Conservation (phyloP, 2,797 vertebrate species). For the Gephyroberyx darwinii region DNA sequence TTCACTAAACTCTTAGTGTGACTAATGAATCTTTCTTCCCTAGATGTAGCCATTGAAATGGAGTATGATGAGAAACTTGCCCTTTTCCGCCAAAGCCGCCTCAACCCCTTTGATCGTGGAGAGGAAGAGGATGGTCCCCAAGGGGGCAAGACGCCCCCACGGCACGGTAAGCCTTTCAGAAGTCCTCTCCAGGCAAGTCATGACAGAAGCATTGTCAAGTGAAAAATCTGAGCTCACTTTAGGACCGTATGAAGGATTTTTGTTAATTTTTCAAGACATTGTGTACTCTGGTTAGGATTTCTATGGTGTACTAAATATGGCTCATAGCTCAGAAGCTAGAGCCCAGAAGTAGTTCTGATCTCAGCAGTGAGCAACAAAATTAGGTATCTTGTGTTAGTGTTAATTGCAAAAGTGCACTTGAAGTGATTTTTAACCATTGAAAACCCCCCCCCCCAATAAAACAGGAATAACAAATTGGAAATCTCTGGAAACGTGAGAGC, state of each 20-base stretch:
- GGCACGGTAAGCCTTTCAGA: slow-evolving; percentile 77
- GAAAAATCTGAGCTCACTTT: neutral
- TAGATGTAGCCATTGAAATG: slow-evolving; percentile 87
- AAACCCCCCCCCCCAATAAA: no score
- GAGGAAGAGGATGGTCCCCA: slow-evolving; percentile 77
- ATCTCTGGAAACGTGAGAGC: no score
- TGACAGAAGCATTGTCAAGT: neutral
- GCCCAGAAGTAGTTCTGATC: neutral
- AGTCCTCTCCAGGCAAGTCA: neutral
- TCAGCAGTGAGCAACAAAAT: neutral
- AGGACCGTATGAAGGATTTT: neutral
- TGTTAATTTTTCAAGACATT: neutral
- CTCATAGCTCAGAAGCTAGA: neutral
- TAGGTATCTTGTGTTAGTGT: neutral
- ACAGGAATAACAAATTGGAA: no score
- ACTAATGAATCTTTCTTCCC: slow-evolving; percentile 26
- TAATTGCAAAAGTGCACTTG: neutral
- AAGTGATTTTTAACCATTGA: no score
- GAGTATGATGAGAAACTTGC: slow-evolving; percentile 92
- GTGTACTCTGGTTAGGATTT: neutral
- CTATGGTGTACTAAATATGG: neutral
- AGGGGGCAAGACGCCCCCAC: slow-evolving; percentile 65
- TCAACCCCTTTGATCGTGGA: slow-evolving; percentile 94
- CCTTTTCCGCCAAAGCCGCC: slow-evolving; percentile 92
- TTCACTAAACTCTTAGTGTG: neutral